phyloP scores from a whole-genome alignment of 1,140 invertebrate genomes.

The Cydia splendana region DNA sequence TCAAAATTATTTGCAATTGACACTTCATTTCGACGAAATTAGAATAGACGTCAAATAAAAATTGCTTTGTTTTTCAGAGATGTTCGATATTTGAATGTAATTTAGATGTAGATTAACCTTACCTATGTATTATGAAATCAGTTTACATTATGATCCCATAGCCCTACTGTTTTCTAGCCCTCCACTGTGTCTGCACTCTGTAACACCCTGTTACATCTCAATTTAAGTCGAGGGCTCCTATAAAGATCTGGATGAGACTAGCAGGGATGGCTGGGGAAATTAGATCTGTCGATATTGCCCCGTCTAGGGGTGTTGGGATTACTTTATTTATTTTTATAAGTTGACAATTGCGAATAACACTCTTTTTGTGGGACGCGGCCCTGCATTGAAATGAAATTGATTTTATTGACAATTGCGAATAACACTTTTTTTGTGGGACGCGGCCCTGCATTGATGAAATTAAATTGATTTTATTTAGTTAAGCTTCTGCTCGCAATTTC shows the following conservation, averaged over 20 bases:
- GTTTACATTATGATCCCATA: too few species aligned
- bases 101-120: too few species aligned
- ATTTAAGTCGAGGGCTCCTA: slow-evolving; percentile 24
- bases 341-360: background rate
- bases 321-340: background rate
- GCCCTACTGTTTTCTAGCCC: background rate
- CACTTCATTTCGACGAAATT: too few species aligned
- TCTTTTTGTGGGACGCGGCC: background rate
- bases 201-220: slow-evolving; percentile 26
- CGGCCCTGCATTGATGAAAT: background rate
- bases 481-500: too few species aligned
- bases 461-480: too few species aligned
- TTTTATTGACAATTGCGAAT: slow-evolving; percentile 7
- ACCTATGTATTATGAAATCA: too few species aligned
- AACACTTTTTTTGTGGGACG: background rate
- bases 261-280: slow-evolving; percentile 15
- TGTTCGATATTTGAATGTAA: too few species aligned
- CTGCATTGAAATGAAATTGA: too few species aligned
- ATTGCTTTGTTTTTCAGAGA: too few species aligned
- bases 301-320: background rate
- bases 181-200: background rate
- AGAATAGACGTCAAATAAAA: too few species aligned
- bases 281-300: slow-evolving; percentile 21
- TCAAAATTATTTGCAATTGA: too few species aligned
- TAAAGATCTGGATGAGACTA: slow-evolving; percentile 22